Conservation (phyloP, 2,888 invertebrate species). For the Drosophila neonasuta region DNA sequence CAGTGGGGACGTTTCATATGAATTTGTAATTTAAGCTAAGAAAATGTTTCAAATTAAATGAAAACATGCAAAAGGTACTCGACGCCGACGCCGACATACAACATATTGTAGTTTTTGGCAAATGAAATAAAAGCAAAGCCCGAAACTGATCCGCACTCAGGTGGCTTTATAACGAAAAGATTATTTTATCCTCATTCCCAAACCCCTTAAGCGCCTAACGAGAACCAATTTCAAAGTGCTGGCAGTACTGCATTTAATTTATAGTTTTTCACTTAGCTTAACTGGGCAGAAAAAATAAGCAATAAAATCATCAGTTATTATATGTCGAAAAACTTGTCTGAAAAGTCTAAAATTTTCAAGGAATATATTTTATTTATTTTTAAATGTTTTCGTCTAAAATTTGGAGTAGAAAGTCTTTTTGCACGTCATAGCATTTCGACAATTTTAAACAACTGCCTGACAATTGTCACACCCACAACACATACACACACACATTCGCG, state of each 20-base stretch:
- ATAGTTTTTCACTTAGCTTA: conserved; percentile 18
- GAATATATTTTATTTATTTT: no score
- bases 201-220: background rate
- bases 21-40: conserved; percentile 69
- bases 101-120: conserved; percentile 68
- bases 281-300: no score
- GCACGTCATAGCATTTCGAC: conserved; percentile 37
- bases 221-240: conserved; percentile 12
- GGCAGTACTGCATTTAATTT: conserved; percentile 22
- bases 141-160: conserved; percentile 39
- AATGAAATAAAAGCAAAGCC: conserved; percentile 73
- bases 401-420: background rate
- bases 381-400: no score
- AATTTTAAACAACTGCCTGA: conserved; percentile 42
- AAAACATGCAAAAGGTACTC: conserved; percentile 60
- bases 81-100: conserved; percentile 4
- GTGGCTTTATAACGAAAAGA: conserved; percentile 27
- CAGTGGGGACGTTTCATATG: conserved; percentile 28
- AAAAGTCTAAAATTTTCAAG: no score
- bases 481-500: background rate
- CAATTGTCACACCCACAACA: conserved; percentile 24
- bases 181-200: conserved; percentile 22
- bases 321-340: no score
- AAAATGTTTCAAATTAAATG: conserved; percentile 77
- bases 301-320: no score